These are phyloP conservation scores for Mirounga angustirostris DNA, from an alignment of 2,113 vertebrate genomes.

Conservation along the genomic window DNA sequence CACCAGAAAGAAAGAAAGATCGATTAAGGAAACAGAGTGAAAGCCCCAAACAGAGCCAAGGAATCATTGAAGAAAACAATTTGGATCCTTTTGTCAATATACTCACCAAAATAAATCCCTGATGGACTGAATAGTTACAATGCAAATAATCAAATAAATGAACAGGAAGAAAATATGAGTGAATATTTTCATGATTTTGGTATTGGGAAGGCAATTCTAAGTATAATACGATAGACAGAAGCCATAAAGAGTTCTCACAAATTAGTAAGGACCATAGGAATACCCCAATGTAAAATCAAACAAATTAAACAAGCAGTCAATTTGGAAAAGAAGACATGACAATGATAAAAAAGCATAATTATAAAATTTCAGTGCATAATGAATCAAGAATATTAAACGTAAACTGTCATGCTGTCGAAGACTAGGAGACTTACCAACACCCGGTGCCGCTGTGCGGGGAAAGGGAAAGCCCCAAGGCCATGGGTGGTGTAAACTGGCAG, in stretches of 20 bases:
- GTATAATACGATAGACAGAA: neutral
- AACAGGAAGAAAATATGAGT: neutral
- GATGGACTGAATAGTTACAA: neutral
- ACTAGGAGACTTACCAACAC: neutral
- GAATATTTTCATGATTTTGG: neutral
- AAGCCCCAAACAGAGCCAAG: neutral
- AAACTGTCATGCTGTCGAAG: neutral
- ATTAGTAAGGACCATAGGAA: neutral
- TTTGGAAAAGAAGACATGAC: neutral
- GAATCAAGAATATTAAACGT: neutral
- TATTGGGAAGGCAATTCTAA: neutral
- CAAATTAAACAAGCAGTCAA: neutral
- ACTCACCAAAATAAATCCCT: neutral
- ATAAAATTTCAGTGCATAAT: neutral
- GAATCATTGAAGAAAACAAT: neutral
- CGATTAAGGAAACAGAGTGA: neutral
- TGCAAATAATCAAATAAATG: constrained; percentile 4
- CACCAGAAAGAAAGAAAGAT: neutral
- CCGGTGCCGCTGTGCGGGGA: neutral
- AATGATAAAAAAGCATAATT: neutral
- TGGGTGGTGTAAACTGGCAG: neutral
- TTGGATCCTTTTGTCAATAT: neutral
- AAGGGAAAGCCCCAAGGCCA: neutral
- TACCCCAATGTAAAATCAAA: neutral
- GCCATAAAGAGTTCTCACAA: neutral